phyloP scores from a whole-genome alignment of 1,140 invertebrate species.

The Proales similis region DNA sequence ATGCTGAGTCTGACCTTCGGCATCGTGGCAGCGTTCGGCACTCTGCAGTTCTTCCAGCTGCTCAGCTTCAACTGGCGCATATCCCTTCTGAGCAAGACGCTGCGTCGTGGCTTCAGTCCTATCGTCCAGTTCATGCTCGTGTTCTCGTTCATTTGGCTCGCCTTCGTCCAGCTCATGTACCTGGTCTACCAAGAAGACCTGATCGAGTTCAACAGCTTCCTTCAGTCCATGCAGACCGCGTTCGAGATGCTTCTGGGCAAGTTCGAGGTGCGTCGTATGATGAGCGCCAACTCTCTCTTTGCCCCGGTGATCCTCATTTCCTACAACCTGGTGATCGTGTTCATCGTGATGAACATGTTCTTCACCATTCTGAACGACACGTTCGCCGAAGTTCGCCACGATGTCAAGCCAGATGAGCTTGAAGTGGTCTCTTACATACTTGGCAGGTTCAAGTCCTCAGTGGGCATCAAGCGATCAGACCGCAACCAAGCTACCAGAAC shows the following conservation, averaged over 20 bases:
- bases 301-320: slow-evolving; percentile 1
- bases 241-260: slow-evolving; percentile 26
- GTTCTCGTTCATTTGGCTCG: slow-evolving; percentile 16
- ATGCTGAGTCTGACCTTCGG: slow-evolving; percentile 54
- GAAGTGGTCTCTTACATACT: slow-evolving; percentile 1
- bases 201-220: background rate
- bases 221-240: background rate
- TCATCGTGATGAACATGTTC: slow-evolving; percentile 2
- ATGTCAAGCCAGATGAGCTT: slow-evolving; percentile 13
- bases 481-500: too few relatives aligned
- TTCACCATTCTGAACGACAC: slow-evolving; percentile 26
- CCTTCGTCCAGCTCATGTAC: slow-evolving; percentile 7
- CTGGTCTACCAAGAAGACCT: background rate
- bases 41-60: slow-evolving; percentile 57
- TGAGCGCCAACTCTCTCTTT: background rate
- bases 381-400: background rate
- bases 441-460: too few relatives aligned
- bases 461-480: too few relatives aligned
- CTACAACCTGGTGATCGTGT: slow-evolving; percentile 18
- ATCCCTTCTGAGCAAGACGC: slow-evolving; percentile 45
- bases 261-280: background rate
- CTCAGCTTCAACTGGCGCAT: slow-evolving; percentile 54
- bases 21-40: slow-evolving; percentile 55
- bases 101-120: background rate
- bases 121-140: background rate